Base-by-base conservation (phyloP, 2,888 invertebrate genomes). In the Trissoscelio sp. region DNA sequence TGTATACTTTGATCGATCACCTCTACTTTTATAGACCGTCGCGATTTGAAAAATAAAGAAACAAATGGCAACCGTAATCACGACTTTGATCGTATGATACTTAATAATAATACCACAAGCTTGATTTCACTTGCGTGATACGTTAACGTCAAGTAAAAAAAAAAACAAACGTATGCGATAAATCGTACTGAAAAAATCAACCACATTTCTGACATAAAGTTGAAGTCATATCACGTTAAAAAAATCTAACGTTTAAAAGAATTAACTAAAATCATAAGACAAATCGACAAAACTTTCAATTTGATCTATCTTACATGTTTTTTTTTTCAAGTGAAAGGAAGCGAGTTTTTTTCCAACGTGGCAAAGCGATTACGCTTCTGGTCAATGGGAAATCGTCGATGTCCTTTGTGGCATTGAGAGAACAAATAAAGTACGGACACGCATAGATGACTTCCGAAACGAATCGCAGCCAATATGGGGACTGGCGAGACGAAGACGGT, bases 401-500 rank as follows among this genome's bases (percentile, higher is more conserved):
- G 80, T 80, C 80, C 74, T 69, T 51, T 72, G 66, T 57, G 60
- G 75, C 81, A 64, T 66, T 58, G 72, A 66, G 72, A 73, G 70
- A 80, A 70, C 66, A 80, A 82, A 67, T 58, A 69, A 78, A 75
- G 66, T 51, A 69, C 44, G 58, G 72, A 73, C 53, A 80, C 57
- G 79, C 66, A 82, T 70, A 72, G 67, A 75, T 69, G 75, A 70
- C 57, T 69, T 57, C 48, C 46, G 66, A 78, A 84, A 74, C 72
- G 73, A 82, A 83, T 79, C 69, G 62, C 64, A 82, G 81, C 57
- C 81, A 66, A 77, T 81, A 77, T 81, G 83, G 75, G 60, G 53
- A 83, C 77, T 73, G 81, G 20, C 64, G 20, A 42, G 58, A 75
- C 60, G 81, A 82, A 82, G 83, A 79, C 81, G 69, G 83, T 83